Conservation (phyloP, 2,888 invertebrate genomes). For the Caenorhabditis becei region DNA sequence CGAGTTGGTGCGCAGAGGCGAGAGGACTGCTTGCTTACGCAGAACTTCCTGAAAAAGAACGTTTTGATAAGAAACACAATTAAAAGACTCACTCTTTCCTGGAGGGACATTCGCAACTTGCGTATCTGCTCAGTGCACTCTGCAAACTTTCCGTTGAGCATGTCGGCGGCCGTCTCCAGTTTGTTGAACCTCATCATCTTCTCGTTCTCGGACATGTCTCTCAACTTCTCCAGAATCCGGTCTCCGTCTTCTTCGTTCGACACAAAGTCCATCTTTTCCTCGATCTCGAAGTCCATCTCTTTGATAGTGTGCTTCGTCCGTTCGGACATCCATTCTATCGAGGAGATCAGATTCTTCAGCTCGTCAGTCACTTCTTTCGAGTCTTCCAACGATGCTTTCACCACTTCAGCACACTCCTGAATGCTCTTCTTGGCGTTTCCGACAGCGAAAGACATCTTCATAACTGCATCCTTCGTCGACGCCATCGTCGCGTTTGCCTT, state of each 20-base stretch:
- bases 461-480: conserved; percentile 15
- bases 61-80: neutral
- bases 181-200: conserved; percentile 59
- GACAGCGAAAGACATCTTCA: conserved; percentile 42
- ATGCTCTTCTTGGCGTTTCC: conserved; percentile 36
- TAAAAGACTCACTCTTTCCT: conserved; percentile 22
- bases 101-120: conserved; percentile 15
- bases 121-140: conserved; percentile 39
- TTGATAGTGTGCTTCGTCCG: conserved; percentile 43
- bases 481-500: neutral
- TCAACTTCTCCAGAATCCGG: conserved; percentile 21
- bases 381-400: conserved; percentile 36
- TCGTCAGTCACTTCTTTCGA: conserved; percentile 54
- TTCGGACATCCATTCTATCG: conserved; percentile 31
- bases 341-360: conserved; percentile 16
- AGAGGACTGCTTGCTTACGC: conserved; percentile 38
- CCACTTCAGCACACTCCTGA: conserved; percentile 32
- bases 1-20: conserved; percentile 42
- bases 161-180: conserved; percentile 47
- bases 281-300: conserved; percentile 54
- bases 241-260: conserved; percentile 32
- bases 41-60: conserved; percentile 18
- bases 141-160: conserved; percentile 41
- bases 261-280: conserved; percentile 51
- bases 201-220: conserved; percentile 45